phyloP scores from a whole-genome alignment of 92 coral and sea anemone genomes.

The Epizoanthus rinbou region DNA sequence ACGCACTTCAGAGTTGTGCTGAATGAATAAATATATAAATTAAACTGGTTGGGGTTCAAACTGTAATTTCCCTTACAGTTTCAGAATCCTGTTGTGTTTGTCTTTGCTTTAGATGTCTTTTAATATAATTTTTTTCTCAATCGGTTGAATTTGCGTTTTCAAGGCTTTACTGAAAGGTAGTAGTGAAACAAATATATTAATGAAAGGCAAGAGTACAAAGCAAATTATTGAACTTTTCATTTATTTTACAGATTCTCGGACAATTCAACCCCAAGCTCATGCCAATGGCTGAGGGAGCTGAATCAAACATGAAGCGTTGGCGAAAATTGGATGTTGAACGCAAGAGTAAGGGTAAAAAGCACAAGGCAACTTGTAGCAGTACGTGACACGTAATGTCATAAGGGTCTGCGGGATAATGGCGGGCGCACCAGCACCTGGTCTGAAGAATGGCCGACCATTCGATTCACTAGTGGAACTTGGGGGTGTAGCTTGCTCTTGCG shows the following conservation, averaged over 20 bases:
- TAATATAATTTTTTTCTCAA: too few species aligned
- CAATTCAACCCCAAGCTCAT: slow-evolving; percentile 75
- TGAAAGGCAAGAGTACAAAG: background rate
- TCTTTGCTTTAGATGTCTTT: background rate
- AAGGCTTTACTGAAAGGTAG: background rate
- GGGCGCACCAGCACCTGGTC: background rate
- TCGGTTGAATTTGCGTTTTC: too few species aligned
- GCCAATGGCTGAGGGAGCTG: slow-evolving; percentile 92
- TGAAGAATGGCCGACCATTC: background rate
- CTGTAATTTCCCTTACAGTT: too few species aligned
- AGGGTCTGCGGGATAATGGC: background rate
- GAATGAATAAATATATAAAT: too few species aligned
- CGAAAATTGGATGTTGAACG: slow-evolving; percentile 69
- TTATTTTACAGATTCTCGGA: slow-evolving; percentile 70
- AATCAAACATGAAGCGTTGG: slow-evolving; percentile 92
- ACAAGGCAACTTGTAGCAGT: background rate
- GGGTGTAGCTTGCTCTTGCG: background rate
- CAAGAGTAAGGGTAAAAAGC: slow-evolving; percentile 25
- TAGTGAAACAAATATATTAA: background rate
- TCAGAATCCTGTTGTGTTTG: background rate
- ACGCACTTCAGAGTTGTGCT: too few species aligned
- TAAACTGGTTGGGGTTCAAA: too few species aligned
- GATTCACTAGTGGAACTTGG: background rate
- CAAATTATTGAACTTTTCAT: background rate
- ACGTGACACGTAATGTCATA: slow-evolving; percentile 30